Base-by-base conservation (phyloP, 2,113 vertebrate genomes). In the Tachysurus vachellii region DNA sequence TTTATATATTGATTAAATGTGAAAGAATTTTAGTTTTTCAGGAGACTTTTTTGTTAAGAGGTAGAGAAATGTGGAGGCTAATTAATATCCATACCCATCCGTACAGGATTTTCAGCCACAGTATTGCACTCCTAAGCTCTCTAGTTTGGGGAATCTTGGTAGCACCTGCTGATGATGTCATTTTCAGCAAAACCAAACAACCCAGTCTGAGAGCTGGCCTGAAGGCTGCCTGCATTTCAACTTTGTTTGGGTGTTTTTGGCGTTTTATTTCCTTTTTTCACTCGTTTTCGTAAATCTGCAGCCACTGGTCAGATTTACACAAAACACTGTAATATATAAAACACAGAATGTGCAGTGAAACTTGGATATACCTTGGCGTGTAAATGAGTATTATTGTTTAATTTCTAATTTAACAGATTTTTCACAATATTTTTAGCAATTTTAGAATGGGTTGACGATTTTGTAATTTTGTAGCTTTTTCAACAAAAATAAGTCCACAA, bases 301-400 rank as follows among this genome's bases (percentile, higher is more conserved):
- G 87, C 85, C 92, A 86, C 90, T 23, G 57, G 64, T 91, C 62
- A 81, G 80, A 81, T 66, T 82, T 75, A 83, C 50, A 81, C 47
- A 66, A 89, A 31, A 84, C 88, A 88, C 82, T 89, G 86, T 84
- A 89, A 84, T 82, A 23, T 89, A 88, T 83, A 84, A 68, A 84
- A 83, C 61, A 83, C 61, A 90, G 85, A 88, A 88, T 91, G 86
- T 86, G 91, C 88, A 92, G 89, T 89, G 92, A 92, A 82, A 89
- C 86, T 93, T 86, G 84, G 91, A 92, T 94, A 92, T 92, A 94
- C 94, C 94, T 95, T 95, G 91, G 92, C 89, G 92, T 90, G 89
- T 86, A 80, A 90, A 93, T 92, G 93, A 95, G 94, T 95, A 94
- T 95, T 94, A 93, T 89, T 92, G 90, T 79, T 86, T 89, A 85